phyloP scores from a whole-genome alignment of 2,797 vertebrate genomes.

The Acrossocheilus fasciatus region DNA sequence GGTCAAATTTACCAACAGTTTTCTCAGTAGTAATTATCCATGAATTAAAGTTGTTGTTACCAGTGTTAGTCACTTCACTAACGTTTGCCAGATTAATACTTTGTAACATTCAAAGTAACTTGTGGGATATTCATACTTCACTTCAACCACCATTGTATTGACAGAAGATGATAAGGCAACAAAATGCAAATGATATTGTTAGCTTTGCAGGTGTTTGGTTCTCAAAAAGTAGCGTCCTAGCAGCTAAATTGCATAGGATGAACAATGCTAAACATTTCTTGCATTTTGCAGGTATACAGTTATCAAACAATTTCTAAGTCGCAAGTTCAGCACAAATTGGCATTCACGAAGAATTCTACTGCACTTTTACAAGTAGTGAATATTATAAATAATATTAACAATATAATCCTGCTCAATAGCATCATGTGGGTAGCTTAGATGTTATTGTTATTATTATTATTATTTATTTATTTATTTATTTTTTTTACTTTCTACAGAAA shows the following conservation, averaged over 20 bases:
- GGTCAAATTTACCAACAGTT: too few species aligned
- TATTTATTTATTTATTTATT: too few species aligned
- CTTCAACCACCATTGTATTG: background rate
- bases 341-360: background rate
- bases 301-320: background rate
- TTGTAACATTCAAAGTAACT: background rate
- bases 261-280: background rate
- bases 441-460: too few species aligned
- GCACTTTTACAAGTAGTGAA: background rate
- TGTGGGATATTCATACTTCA: background rate
- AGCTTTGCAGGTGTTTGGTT: background rate
- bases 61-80: background rate
- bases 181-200: background rate
- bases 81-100: background rate
- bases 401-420: background rate
- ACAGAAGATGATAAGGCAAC: background rate
- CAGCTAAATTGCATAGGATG: background rate
- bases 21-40: background rate
- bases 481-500: background rate
- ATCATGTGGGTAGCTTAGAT: background rate
- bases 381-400: background rate
- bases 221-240: background rate
- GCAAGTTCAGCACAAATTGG: background rate
- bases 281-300: background rate
- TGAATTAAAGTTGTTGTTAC: background rate